Conservation (phyloP, 2,888 invertebrate species). For the Idaea dimidiata region DNA sequence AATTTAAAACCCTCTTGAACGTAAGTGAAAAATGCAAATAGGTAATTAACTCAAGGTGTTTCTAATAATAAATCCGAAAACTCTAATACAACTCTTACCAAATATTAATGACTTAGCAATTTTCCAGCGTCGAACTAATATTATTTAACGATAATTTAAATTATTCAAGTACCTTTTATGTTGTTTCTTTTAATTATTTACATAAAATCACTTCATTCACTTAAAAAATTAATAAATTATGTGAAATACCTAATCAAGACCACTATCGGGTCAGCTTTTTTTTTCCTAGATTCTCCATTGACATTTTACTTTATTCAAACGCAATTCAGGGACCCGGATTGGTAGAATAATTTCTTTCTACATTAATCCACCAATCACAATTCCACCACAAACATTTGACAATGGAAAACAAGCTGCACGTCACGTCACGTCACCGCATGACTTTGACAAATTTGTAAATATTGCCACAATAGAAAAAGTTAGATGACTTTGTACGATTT, state of each 20-base stretch:
- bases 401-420: constrained; percentile 32
- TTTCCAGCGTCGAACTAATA: constrained; percentile 10
- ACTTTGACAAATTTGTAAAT: constrained; percentile 24
- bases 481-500: neutral
- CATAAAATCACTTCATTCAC: constrained; percentile 24
- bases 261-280: constrained; percentile 18
- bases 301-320: neutral
- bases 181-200: constrained; percentile 12
- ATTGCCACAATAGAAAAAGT: constrained; percentile 23
- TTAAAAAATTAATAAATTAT: constrained; percentile 24
- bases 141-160: neutral
- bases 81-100: neutral
- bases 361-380: constrained; percentile 23
- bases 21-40: neutral
- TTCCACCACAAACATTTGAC: neutral
- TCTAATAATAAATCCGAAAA: constrained; percentile 2
- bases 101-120: constrained; percentile 36
- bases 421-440: constrained; percentile 54
- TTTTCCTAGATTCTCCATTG: constrained; percentile 20
- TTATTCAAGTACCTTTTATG: constrained; percentile 18
- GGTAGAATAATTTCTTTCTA: neutral
- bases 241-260: constrained; percentile 18
- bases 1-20: neutral
- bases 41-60: constrained; percentile 15
- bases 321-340: constrained; percentile 8